A percentile compares a stretch with the other conserved stretches of the same genome.
Evolutionary conservation across 2,113 vertebrate genomes (phyloP).

Genomic region (Cavia aperea): DNA sequence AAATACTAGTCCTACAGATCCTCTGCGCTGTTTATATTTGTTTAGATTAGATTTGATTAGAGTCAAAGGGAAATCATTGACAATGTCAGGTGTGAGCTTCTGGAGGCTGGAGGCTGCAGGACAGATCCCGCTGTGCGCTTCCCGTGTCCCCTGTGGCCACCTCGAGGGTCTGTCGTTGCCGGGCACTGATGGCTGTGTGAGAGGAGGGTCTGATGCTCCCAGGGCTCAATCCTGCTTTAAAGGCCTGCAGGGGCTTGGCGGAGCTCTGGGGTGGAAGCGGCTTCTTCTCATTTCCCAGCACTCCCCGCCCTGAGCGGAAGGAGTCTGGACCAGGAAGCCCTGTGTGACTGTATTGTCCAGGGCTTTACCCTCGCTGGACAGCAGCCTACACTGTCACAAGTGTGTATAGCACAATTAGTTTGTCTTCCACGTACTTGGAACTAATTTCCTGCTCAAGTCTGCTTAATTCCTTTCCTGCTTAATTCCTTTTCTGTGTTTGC

Average conservation of each 20-base stretch:
- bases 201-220: neutral
- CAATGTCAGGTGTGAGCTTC: neutral
- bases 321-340: neutral
- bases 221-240: neutral
- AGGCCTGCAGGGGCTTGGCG: neutral
- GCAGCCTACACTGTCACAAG: neutral
- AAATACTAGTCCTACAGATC: neutral
- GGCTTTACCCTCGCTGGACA: neutral
- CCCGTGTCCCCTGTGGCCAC: too few species aligned
- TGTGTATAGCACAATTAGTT: neutral
- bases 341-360: neutral
- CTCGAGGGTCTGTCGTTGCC: neutral
- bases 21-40: neutral
- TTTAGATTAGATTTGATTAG: neutral
- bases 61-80: neutral
- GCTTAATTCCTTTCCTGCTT: neutral
- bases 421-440: slow-evolving; percentile 4
- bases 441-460: neutral
- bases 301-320: neutral
- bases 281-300: neutral
- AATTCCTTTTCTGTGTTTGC: neutral
- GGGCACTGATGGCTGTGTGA: neutral
- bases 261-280: neutral
- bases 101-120: neutral
- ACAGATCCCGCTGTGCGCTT: neutral